Evolutionary conservation across 2,888 invertebrate species (phyloP), one percentile per base, ranked within the genome.

Genomic region (Pegoplata infirma): DNA sequence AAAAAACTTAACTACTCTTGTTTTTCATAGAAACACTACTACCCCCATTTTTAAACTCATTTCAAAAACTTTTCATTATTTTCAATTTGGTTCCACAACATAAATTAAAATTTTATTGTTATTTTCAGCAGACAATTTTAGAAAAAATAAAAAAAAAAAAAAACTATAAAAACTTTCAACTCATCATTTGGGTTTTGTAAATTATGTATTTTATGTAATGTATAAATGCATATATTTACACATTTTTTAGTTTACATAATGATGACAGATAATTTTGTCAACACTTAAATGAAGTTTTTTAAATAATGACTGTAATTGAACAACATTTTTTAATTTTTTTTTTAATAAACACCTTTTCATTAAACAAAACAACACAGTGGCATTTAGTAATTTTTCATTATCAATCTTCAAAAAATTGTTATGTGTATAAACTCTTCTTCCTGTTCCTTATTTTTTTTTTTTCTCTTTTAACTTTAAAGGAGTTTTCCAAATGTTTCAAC

Each of bases 61-160:
- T 53, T 49, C 2, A 49, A 17, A 53, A 40, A 47, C 25, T 21
- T 17, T 78, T 80, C 82, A 81, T 83, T 82, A 82, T 80, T 78
- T 80, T 58, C 80, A 67, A 81, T 82, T 83, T 83, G 47, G 82
- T 83, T 81, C 79, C 83, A 79, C 80, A 72, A 77, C 81, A 83
- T 82, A 83, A 82, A 83, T 82, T 80, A 77, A 81, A 59, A 76
- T 76, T 81, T 82, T 81, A 81, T 82, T 81, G 75, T 71, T 76
- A 64, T 71, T 53, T 40, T 32, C 28, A 61, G 28, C 32, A 17
- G n/a, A 14, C 25, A 14, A 46, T 44, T 59, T 40, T 23, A 44
- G n/a, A n/a, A n/a, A n/a, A n/a, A n/a, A n/a, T n/a, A n/a, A n/a
- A n/a, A n/a, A n/a, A n/a, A n/a, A n/a, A n/a, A n/a, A n/a, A n/a